Evolutionary conservation across 2,113 vertebrate species (phyloP).

Genomic region (Xenopus tropicalis): UCB_Xtro_10.0 CM004450.2:78759001-78759500

Average conservation of each 20-base stretch:
- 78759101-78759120: no score
- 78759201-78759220: slow-evolving; percentile 20
- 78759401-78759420: no score
- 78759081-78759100: no score
- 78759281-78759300: slow-evolving; percentile 42
- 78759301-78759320: slow-evolving; percentile 28
- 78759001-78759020: no score
- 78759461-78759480: neutral
- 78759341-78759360: slow-evolving; percentile 19
- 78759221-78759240: slow-evolving; percentile 35
- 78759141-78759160: neutral
- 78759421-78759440: no score
- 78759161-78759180: slow-evolving; percentile 37
- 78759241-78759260: slow-evolving; percentile 40
- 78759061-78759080: no score
- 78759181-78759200: slow-evolving; percentile 28
- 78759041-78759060: no score
- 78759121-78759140: no score
- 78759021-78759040: no score
- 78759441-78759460: no score
- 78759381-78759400: no score
- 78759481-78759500: slow-evolving; percentile 17
- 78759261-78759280: slow-evolving; percentile 40
- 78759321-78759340: slow-evolving; percentile 26
- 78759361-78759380: no score